Evolutionary conservation across 2,113 vertebrate species (phyloP), one percentile per base, ranked within the genome.

Genomic region (Platichthys stellatus): DNA sequence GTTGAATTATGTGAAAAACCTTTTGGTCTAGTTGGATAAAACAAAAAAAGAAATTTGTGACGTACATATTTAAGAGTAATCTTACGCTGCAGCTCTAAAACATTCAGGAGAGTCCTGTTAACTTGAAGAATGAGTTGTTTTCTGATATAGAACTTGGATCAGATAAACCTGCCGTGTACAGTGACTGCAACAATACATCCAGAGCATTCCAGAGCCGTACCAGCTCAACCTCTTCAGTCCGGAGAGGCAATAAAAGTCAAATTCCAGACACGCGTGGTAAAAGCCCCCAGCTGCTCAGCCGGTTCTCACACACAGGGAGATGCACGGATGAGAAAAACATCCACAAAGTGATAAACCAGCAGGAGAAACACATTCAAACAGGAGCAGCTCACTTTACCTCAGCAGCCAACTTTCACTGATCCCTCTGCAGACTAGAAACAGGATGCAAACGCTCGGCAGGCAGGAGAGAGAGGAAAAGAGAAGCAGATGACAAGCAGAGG

Each of bases 181-280:
- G 62, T 80, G 66, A 68, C 47, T 73, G 63, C 49, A 79, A 80
- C 72, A 81, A 77, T 26, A 71, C 31, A 18, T 74, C 63, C 81
- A 81, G 76, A 60, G 72, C 78, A 89, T 77, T 88, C 80, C 90
- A 80, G 78, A 85, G 82, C 81, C 72, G 73, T 66, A 74, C 54
- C 84, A 87, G 78, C 70, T 71, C 49, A 51, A 45, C 43, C 86
- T 93, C 83, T 90, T 66, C 74, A 86, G 76, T 88, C 84, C 91
- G 83, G 85, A 78, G 74, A 82, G 78, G 84, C 86, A 80, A 77
- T 83, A 82, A 94, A 93, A 87, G 85, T 63, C 89, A 93, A 94
- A 93, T 73, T 89, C 69, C 72, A 88, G 75, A 73, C 82, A 93
- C 53, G 43, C 74, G 77, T 92, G 86, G 86, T 92, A 94, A 89